phyloP scores from a whole-genome alignment of 2,113 vertebrate species.

The Cyanoderma ruficeps region DNA sequence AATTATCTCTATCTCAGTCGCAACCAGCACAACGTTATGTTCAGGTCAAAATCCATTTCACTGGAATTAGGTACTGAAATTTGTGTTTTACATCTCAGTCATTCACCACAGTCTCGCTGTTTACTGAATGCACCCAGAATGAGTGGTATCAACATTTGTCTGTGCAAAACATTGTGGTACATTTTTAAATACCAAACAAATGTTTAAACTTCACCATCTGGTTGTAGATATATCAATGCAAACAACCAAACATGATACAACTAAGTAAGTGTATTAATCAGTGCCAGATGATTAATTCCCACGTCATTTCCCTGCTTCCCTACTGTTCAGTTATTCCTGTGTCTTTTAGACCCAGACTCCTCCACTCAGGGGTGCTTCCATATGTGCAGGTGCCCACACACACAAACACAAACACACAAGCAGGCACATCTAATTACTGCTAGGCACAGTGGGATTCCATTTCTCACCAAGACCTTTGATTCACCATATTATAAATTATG shows the following conservation, averaged over 20 bases:
- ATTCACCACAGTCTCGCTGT: background rate
- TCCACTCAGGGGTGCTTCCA: background rate
- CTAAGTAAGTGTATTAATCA: constrained; percentile 44
- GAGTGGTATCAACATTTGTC: constrained; percentile 32
- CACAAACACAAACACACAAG: background rate
- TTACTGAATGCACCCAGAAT: background rate
- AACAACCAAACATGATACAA: constrained; percentile 61
- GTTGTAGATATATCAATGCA: constrained; percentile 58
- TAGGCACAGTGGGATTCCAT: background rate
- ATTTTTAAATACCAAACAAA: constrained; percentile 61
- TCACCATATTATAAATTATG: background rate
- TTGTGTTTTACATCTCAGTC: background rate
- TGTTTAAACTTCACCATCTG: constrained; percentile 69
- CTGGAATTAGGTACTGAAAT: background rate
- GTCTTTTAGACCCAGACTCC: background rate
- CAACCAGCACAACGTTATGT: background rate
- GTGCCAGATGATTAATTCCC: constrained; percentile 40
- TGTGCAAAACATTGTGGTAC: constrained; percentile 50
- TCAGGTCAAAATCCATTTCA: background rate
- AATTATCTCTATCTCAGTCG: background rate
- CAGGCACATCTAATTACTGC: background rate
- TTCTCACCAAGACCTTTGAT: background rate
- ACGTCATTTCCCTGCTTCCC: background rate
- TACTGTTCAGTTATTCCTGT: background rate
- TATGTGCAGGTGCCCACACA: background rate